Evolutionary conservation across 2,113 vertebrate species (phyloP), one percentile per base, ranked within the genome.

Genomic region (Callionymus lyra): DNA sequence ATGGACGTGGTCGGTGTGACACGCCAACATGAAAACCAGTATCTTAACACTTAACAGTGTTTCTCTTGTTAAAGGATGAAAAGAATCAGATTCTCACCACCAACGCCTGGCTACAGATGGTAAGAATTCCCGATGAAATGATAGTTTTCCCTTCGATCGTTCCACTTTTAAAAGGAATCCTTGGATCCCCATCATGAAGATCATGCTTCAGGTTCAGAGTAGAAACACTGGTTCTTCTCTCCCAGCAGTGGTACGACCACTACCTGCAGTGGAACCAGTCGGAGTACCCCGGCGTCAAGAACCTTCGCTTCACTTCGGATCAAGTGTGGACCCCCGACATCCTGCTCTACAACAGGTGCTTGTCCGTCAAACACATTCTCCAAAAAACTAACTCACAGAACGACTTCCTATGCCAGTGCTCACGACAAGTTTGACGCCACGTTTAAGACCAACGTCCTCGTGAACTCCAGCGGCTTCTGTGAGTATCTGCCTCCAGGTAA

Each of bases 381-480:
- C 4, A 8, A 27, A 11, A 9, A 10, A 17, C 5, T 27, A 35
- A 42, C 15, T 18, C 8, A 51, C 33, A 39, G 16, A 18, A 9
- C 38, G 38, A 27, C 6, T 52, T 5, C 38, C 1, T 45, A 37
- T 31, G 9, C 13, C 59, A 89, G 87, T 31, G 87, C 84, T 59
- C 84, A 88, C 31, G 84, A 87, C 39, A 83, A 88, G 18, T 89
- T 89, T 50, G 87, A 88, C 34, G 83, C 86, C 13, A 85, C 84
- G 36, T 87, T 84, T 59, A 87, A 89, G 64, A 82, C 84, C 40
- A 82, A 87, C 13, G 76, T 88, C 31, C 59, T 88, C 54, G 86
- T 88, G 5, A 89, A 88, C 62, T 88, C 87, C 50, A 88, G 85
- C 6, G 87, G 87, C 38, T 86, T 84, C 75, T 89, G 87, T 77